Conservation (phyloP, 2,113 vertebrate genomes). For the Onychostruthus taczanowskii region DNA sequence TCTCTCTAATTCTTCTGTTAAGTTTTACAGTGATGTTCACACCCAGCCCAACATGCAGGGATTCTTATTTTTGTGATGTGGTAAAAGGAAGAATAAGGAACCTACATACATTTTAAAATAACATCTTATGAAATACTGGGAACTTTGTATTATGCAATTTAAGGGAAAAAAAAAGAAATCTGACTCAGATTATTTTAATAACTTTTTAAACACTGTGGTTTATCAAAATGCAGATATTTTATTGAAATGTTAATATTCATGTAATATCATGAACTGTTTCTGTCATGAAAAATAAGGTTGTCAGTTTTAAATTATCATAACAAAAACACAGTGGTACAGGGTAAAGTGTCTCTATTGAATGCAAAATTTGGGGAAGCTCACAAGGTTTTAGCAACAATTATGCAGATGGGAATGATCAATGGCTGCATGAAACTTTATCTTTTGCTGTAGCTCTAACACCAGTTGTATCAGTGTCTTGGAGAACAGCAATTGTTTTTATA, state of each 20-base stretch:
- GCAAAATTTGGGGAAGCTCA: not conserved
- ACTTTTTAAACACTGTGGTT: not conserved
- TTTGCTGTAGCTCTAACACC: not conserved
- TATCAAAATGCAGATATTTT: not conserved
- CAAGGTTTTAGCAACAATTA: not conserved
- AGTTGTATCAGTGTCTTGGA: not conserved
- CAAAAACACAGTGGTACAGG: not conserved
- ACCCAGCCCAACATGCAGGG: not conserved
- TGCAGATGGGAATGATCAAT: not conserved
- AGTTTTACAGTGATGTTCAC: slow-evolving; percentile 27
- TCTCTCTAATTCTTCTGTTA: slow-evolving; percentile 45
- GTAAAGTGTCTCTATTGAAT: not conserved
- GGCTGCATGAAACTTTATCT: not conserved
- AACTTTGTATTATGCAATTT: not conserved
- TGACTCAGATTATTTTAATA: not conserved
- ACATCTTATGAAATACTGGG: not conserved
- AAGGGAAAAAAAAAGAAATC: not conserved
- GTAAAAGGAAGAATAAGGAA: not conserved
- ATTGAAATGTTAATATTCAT: not conserved
- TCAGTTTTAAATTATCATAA: not conserved
- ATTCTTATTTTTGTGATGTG: not conserved
- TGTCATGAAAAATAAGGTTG: not conserved
- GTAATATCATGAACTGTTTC: not conserved
- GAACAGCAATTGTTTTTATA: not conserved
- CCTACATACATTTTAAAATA: not conserved